phyloP scores from a whole-genome alignment of 2,888 invertebrate species.

The Nycteola revayana region DNA sequence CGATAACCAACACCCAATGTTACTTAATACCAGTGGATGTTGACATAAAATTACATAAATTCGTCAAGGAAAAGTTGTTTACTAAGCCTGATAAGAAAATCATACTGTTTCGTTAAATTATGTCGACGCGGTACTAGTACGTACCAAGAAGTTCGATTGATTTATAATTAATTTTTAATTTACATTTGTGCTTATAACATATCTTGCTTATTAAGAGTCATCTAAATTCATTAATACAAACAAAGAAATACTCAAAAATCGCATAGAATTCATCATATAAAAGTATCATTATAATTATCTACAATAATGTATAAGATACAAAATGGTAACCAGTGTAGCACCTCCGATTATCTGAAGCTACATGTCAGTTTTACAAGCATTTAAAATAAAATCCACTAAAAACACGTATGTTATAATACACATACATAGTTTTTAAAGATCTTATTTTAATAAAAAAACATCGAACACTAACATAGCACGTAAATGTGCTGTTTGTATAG shows the following conservation, averaged over 20 bases:
- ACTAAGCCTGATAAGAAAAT: conserved; percentile 9
- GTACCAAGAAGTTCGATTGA: too few relatives aligned
- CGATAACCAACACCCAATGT: conserved; percentile 73
- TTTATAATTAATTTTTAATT: too few relatives aligned
- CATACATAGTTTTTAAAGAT: conserved; percentile 29
- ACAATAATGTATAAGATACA: conserved; percentile 51
- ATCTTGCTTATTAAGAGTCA: neutral
- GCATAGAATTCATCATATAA: conserved; percentile 19
- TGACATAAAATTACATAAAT: conserved; percentile 45
- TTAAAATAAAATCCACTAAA: conserved; percentile 26
- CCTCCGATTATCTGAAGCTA: conserved; percentile 50
- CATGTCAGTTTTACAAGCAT: conserved; percentile 27
- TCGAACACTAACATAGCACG: conserved; percentile 24
- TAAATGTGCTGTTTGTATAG: too few relatives aligned
- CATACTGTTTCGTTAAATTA: neutral
- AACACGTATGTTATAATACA: conserved; percentile 20
- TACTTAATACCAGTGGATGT: conserved; percentile 67
- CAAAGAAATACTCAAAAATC: conserved; percentile 8
- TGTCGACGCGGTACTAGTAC: too few relatives aligned
- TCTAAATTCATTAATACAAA: neutral
- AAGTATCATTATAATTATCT: conserved; percentile 46
- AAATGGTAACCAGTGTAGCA: conserved; percentile 73
- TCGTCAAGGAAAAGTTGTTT: conserved; percentile 28
- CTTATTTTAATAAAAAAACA: conserved; percentile 27
- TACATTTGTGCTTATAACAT: neutral